A percentile compares a stretch with the other conserved stretches of the same genome.
Conservation (phyloP, 2,797 vertebrate species). For the Botia almorhae region DNA sequence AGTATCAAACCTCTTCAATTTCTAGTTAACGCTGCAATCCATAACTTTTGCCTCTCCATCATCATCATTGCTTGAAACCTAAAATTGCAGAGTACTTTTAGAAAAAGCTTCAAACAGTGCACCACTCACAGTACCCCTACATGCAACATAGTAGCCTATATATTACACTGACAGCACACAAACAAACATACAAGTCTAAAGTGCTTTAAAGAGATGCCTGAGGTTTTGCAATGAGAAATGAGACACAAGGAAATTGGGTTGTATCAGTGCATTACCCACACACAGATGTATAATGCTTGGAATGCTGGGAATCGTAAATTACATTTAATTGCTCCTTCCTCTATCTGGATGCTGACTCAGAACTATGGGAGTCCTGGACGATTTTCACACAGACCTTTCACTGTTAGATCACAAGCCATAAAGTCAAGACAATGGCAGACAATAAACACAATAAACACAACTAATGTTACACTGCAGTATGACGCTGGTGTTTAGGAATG, state of each 20-base stretch:
- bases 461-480: background rate
- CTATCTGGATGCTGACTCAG: slow-evolving; percentile 23
- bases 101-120: too few species aligned
- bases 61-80: too few species aligned
- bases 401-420: slow-evolving; percentile 29
- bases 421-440: slow-evolving; percentile 6
- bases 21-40: too few species aligned
- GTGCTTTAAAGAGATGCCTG: slow-evolving; percentile 22
- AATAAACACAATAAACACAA: background rate
- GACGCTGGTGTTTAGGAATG: slow-evolving; percentile 22
- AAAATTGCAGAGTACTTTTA: too few species aligned
- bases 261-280: slow-evolving; percentile 29
- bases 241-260: slow-evolving; percentile 18
- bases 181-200: background rate
- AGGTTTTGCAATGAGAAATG: slow-evolving; percentile 26
- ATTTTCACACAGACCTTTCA: slow-evolving; percentile 2
- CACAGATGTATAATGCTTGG: slow-evolving; percentile 40
- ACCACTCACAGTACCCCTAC: too few species aligned
- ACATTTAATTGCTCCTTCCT: slow-evolving; percentile 49
- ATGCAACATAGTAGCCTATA: too few species aligned
- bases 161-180: background rate
- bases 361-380: slow-evolving; percentile 19
- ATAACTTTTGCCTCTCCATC: too few species aligned
- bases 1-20: too few species aligned
- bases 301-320: slow-evolving; percentile 50